Conservation (phyloP, 2,888 invertebrate genomes). For the Calliphora vomitoria region DNA sequence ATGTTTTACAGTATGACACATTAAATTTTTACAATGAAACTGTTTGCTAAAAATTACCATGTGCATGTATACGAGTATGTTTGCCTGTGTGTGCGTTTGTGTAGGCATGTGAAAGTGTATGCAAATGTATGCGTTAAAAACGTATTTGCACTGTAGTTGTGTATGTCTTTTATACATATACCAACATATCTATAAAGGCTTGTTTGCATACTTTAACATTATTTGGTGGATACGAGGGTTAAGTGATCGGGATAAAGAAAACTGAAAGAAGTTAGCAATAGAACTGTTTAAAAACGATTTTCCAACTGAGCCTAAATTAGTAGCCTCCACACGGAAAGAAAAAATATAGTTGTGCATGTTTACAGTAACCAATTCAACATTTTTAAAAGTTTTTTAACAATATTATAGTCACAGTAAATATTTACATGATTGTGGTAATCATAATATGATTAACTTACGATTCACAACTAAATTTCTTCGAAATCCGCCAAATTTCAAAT, state of each 20-base stretch:
- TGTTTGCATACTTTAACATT: slow-evolving; percentile 40
- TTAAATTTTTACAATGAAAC: slow-evolving; percentile 59
- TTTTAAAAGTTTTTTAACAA: too few relatives aligned
- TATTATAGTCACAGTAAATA: too few relatives aligned
- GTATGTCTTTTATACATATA: slow-evolving; percentile 7
- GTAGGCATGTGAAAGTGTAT: background rate
- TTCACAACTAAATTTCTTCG: too few relatives aligned
- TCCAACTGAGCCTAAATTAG: too few relatives aligned
- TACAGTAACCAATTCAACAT: too few relatives aligned
- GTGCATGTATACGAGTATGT: background rate
- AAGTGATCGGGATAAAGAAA: background rate
- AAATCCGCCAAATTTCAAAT: too few relatives aligned
- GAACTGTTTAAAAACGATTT: too few relatives aligned
- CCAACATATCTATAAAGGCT: slow-evolving; percentile 11
- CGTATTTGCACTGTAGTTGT: slow-evolving; percentile 14
- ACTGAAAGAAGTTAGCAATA: background rate
- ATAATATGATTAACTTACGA: too few relatives aligned
- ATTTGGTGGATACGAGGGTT: background rate
- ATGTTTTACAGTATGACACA: slow-evolving; percentile 62
- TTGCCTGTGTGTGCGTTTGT: slow-evolving; percentile 1
- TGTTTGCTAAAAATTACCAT: slow-evolving; percentile 38
- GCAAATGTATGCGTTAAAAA: slow-evolving; percentile 12
- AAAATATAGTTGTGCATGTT: too few relatives aligned
- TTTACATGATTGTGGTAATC: too few relatives aligned
- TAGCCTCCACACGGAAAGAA: too few relatives aligned